Conservation (phyloP, 2,113 vertebrate species). For the Aptenodytes forsteri region DNA sequence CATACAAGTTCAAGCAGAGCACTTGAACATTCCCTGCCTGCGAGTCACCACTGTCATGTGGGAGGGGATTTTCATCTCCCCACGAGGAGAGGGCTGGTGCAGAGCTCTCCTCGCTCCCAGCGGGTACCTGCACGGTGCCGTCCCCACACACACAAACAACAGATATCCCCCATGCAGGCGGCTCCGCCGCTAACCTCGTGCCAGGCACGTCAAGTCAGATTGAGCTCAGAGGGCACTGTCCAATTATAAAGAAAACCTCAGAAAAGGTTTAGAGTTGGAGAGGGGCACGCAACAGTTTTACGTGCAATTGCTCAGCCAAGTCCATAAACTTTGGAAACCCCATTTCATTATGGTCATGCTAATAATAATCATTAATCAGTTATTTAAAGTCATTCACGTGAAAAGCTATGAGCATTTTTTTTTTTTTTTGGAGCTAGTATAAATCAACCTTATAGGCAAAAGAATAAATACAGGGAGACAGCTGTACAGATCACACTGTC, state of each 20-base stretch:
- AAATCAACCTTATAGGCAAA: conserved; percentile 65
- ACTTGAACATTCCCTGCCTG: not conserved
- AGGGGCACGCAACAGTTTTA: not conserved
- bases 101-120: not conserved
- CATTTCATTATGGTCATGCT: not conserved
- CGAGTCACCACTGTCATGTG: not conserved
- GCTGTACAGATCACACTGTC: conserved; percentile 67
- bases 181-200: not conserved
- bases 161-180: not conserved
- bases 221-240: not conserved
- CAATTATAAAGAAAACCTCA: conserved; percentile 38
- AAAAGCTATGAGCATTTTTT: conserved; percentile 8
- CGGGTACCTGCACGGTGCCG: not conserved
- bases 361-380: conserved; percentile 37
- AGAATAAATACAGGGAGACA: conserved; percentile 72
- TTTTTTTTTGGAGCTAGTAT: not conserved
- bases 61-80: not conserved
- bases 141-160: not conserved
- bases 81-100: not conserved
- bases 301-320: conserved; percentile 6
- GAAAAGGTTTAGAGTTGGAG: not conserved
- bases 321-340: not conserved
- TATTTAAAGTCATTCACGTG: conserved; percentile 50
- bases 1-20: not conserved
- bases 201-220: not conserved